phyloP scores from a whole-genome alignment of 2,113 vertebrate genomes.

The Gymnobelideus leadbeateri region DNA sequence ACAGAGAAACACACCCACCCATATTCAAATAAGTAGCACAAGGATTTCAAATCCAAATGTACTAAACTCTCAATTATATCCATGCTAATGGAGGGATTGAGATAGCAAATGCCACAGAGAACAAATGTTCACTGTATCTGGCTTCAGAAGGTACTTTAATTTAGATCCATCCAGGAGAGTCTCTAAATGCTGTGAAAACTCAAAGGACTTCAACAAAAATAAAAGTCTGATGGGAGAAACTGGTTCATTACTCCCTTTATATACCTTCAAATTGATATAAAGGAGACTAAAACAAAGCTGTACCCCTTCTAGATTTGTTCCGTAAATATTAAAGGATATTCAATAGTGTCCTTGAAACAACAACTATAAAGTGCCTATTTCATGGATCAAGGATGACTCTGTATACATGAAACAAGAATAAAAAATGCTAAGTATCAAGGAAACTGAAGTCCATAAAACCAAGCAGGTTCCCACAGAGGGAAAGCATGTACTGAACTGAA shows the following conservation, averaged over 20 bases:
- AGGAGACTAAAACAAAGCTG: background rate
- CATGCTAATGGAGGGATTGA: background rate
- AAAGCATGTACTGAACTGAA: background rate
- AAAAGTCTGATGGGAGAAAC: background rate
- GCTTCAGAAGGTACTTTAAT: background rate
- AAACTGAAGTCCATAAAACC: background rate
- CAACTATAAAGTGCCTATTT: background rate
- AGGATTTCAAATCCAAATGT: too few species aligned
- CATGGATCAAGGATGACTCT: background rate
- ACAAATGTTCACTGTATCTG: background rate
- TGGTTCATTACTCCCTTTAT: background rate
- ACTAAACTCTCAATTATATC: background rate
- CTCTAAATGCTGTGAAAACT: conserved; percentile 1
- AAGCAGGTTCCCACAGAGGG: background rate
- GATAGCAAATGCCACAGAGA: background rate
- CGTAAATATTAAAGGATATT: background rate
- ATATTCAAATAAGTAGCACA: background rate
- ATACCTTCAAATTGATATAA: background rate
- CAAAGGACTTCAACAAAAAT: conserved; percentile 22
- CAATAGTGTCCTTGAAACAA: background rate
- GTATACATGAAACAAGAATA: background rate
- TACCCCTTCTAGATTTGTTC: background rate
- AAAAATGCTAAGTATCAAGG: background rate
- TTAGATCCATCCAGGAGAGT: background rate
- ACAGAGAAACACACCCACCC: background rate